Conservation (phyloP, 2,888 invertebrate genomes). For the Schizotus pectinicornis region DNA sequence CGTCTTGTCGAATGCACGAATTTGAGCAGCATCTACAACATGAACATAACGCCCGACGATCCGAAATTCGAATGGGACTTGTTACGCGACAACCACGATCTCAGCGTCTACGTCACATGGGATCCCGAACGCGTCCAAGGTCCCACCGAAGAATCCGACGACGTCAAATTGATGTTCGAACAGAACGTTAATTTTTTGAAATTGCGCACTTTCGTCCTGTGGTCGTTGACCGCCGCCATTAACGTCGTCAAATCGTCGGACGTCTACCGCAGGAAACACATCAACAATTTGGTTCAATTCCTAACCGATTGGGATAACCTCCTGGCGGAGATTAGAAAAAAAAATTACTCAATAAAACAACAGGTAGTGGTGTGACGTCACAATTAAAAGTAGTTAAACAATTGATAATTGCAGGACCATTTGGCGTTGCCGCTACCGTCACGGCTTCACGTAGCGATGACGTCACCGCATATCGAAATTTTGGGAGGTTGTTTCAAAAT, state of each 20-base stretch:
- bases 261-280: constrained; percentile 44
- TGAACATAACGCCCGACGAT: constrained; percentile 67
- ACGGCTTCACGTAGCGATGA: constrained; percentile 47
- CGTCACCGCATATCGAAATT: constrained; percentile 46
- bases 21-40: constrained; percentile 62
- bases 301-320: constrained; percentile 48
- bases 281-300: constrained; percentile 41
- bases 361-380: constrained; percentile 28
- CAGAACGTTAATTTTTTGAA: constrained; percentile 52
- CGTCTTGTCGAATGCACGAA: constrained; percentile 67
- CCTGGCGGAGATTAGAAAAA: constrained; percentile 25
- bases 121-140: constrained; percentile 63
- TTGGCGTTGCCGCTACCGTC: constrained; percentile 52
- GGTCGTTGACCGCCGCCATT: constrained; percentile 43
- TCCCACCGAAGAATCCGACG: constrained; percentile 54
- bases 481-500: constrained; percentile 47
- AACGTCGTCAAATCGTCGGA: constrained; percentile 49
- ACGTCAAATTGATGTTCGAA: constrained; percentile 43
- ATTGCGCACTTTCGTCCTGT: constrained; percentile 47
- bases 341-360: constrained; percentile 33
- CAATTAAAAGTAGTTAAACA: neutral
- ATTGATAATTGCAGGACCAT: constrained; percentile 43
- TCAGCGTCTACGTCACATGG: constrained; percentile 73
- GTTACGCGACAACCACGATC: constrained; percentile 78
- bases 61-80: constrained; percentile 67